These are phyloP conservation scores for Pyrocephalus nanus DNA, from an alignment of 2,797 vertebrate species.

Conservation along the genomic window DNA sequence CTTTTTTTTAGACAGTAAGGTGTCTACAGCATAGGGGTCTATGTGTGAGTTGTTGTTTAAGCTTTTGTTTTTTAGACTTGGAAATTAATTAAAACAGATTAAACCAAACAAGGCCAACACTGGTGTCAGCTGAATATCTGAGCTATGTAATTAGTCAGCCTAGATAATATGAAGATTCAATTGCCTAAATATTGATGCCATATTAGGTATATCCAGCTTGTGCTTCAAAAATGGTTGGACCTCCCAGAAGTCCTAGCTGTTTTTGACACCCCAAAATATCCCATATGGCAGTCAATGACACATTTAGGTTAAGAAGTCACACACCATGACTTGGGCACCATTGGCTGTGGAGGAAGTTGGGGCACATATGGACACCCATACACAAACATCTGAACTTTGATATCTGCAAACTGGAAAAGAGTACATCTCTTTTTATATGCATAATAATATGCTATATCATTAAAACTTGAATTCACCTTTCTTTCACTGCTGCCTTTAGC, in stretches of 20 bases:
- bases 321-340: background rate
- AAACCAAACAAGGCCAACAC: background rate
- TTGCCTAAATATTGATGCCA: background rate
- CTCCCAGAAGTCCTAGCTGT: background rate
- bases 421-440: background rate
- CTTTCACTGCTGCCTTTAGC: background rate
- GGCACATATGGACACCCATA: fast-evolving
- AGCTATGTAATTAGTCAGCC: background rate
- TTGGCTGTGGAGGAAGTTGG: background rate
- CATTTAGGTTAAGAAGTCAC: background rate
- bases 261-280: background rate
- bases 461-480: background rate
- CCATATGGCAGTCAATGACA: background rate
- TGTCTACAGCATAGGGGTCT: background rate
- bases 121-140: background rate
- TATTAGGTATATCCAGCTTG: background rate
- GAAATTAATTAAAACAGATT: background rate
- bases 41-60: background rate
- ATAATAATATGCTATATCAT: background rate
- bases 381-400: background rate
- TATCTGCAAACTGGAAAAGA: background rate
- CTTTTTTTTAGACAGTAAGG: background rate
- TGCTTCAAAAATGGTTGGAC: background rate
- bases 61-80: background rate
- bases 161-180: background rate